These are phyloP conservation scores for Tauraco erythrolophus DNA, from an alignment of 2,113 vertebrate species.

Conservation along the genomic window DNA sequence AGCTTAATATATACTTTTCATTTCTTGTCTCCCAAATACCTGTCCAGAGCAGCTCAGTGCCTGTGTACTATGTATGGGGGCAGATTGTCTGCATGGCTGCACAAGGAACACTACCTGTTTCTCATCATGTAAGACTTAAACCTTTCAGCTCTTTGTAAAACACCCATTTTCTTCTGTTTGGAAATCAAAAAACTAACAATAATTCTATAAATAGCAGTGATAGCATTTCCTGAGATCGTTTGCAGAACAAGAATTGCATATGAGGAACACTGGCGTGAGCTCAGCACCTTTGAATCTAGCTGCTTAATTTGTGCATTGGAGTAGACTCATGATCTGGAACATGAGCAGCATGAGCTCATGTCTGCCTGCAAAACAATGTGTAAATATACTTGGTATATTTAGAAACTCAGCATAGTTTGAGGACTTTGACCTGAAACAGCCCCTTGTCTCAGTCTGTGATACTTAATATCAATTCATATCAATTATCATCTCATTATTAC, in stretches of 20 bases:
- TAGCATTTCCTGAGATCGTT: not conserved
- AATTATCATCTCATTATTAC: not conserved
- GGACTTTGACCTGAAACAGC: not conserved
- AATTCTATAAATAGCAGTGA: not conserved
- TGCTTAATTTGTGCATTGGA: not conserved
- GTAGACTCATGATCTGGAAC: not conserved
- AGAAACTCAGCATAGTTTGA: not conserved
- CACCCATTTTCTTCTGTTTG: not conserved
- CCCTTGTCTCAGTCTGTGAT: not conserved
- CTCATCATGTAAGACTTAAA: not conserved
- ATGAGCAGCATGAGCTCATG: not conserved
- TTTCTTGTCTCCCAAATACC: not conserved
- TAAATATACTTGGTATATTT: not conserved
- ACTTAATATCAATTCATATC: not conserved
- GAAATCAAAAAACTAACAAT: rapidly evolving
- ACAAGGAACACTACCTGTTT: not conserved
- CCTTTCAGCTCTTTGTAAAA: not conserved
- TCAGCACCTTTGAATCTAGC: not conserved
- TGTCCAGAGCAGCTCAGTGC: not conserved
- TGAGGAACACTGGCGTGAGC: not conserved
- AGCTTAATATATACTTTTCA: not conserved
- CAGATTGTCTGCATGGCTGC: not conserved
- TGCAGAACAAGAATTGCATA: not conserved
- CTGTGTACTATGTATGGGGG: rapidly evolving
- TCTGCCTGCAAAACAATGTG: not conserved